A percentile compares a stretch with the other conserved stretches of the same genome.
Evolutionary conservation across 2,888 invertebrate species (phyloP).

Genomic region (Himalopsyche tibetana): DNA sequence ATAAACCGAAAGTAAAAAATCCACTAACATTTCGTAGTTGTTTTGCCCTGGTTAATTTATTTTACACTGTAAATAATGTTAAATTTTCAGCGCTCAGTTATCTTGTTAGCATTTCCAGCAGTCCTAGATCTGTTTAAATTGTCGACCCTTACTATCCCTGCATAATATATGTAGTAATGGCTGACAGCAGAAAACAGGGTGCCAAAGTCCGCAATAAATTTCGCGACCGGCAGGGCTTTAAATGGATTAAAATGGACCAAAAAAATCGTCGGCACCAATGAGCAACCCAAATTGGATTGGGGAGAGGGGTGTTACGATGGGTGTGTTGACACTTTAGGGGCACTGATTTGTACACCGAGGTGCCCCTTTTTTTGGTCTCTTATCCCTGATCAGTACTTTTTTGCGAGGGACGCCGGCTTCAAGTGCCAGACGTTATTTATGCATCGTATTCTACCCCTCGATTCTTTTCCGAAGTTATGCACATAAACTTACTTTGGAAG

Average conservation of each 20-base stretch:
- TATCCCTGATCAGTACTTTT: no score
- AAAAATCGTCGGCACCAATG: conserved; percentile 54
- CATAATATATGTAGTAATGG: not conserved
- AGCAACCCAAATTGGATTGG: conserved; percentile 41
- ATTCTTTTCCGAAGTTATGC: no score
- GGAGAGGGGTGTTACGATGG: not conserved
- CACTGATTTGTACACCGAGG: conserved; percentile 28
- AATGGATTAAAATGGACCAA: conserved; percentile 65
- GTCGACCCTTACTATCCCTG: not conserved
- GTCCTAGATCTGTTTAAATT: not conserved
- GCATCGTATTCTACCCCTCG: no score
- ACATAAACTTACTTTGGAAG: no score
- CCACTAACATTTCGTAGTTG: no score
- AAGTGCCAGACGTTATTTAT: no score
- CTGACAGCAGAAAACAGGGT: conserved; percentile 61
- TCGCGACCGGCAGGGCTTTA: conserved; percentile 58
- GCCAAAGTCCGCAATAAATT: conserved; percentile 64
- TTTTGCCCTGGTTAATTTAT: no score
- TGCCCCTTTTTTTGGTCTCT: not conserved
- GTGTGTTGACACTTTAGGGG: conserved; percentile 34
- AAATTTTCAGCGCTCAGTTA: no score
- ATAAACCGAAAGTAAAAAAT: no score
- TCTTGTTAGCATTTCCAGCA: not conserved
- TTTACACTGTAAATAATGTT: no score
- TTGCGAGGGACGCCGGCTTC: no score